Evolutionary conservation across 2,797 vertebrate species (phyloP).

Genomic region (Apogon hyalosoma): DNA sequence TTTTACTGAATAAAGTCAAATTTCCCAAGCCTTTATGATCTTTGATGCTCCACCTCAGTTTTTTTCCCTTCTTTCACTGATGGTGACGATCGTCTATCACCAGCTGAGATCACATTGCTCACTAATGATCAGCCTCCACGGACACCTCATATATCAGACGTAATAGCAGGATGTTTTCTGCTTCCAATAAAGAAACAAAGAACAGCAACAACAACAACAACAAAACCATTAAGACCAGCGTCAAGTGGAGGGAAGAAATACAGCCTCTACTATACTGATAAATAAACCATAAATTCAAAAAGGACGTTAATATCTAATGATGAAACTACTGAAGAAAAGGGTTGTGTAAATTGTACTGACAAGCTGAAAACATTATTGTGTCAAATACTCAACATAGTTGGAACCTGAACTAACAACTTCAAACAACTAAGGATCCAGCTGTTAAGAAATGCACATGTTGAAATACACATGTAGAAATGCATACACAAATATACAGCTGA

Average conservation of each 20-base stretch:
- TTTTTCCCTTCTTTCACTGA: background rate
- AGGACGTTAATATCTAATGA: background rate
- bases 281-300: slow-evolving; percentile 23
- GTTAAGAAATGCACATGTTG: background rate
- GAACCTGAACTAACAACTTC: slow-evolving; percentile 37
- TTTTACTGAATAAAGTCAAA: too few species aligned
- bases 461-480: slow-evolving; percentile 1
- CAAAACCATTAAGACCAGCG: background rate
- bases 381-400: slow-evolving; percentile 34
- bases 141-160: slow-evolving; percentile 7
- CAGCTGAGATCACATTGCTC: slow-evolving; percentile 12
- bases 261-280: background rate
- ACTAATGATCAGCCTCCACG: background rate
- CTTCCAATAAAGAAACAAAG: background rate
- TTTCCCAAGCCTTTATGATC: too few species aligned
- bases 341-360: slow-evolving; percentile 19
- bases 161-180: background rate
- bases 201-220: background rate
- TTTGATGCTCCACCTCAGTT: too few species aligned
- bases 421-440: slow-evolving; percentile 17
- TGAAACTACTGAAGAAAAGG: background rate
- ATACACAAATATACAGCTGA: background rate
- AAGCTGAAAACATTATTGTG: slow-evolving; percentile 21
- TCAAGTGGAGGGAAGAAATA: slow-evolving; percentile 5
- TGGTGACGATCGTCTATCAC: slow-evolving; percentile 2